Evolutionary conservation across 2,888 invertebrate species (phyloP).

Genomic region (Criorhina ranunculi): DNA sequence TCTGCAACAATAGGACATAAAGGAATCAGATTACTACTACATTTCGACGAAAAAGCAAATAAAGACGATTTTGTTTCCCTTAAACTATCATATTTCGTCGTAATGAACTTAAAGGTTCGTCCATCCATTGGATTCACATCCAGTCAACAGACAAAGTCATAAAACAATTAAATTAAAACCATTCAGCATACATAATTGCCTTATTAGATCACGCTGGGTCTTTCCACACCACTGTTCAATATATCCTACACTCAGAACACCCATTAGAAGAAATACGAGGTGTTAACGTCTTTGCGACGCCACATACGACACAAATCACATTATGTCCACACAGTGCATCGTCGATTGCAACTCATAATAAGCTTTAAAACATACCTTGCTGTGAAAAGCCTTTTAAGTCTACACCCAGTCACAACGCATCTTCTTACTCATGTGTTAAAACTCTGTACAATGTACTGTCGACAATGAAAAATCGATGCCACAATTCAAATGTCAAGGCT

Average conservation of each 20-base stretch:
- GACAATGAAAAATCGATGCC: conserved; percentile 60
- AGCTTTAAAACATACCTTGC: conserved; percentile 24
- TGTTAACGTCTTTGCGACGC: conserved; percentile 2
- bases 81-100: no score
- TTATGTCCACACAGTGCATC: conserved; percentile 19
- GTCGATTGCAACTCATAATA: conserved; percentile 38
- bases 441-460: conserved; percentile 4
- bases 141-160: neutral
- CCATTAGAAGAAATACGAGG: neutral
- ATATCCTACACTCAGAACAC: no score
- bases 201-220: conserved; percentile 18
- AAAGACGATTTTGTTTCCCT: no score
- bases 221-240: no score
- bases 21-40: no score
- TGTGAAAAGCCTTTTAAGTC: conserved; percentile 17
- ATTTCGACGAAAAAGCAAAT: no score
- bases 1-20: no score
- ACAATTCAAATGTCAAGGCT: conserved; percentile 70
- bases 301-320: conserved; percentile 19
- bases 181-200: conserved; percentile 6
- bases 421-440: neutral
- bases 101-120: no score
- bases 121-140: no score
- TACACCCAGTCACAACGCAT: conserved; percentile 3
- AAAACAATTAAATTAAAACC: neutral